Base-by-base conservation (phyloP, 2,797 vertebrate genomes). In the Knipowitschia caucasica region DNA sequence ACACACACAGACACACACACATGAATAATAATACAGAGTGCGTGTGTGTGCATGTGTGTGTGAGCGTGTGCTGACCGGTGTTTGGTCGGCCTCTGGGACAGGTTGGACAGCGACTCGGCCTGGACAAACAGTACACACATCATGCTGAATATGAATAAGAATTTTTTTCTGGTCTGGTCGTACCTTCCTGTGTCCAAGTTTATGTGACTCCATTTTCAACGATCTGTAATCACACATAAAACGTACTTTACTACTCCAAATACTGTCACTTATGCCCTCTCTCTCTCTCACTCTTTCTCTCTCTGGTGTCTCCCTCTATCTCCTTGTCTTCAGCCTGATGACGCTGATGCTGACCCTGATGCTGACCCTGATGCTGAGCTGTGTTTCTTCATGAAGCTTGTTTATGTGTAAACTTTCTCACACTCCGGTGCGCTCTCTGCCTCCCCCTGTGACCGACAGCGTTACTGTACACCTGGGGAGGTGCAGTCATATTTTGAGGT, bases 321-420 rank as follows among this genome's bases (percentile, higher is more conserved):
- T n/a, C n/a, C n/a, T n/a, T n/a, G n/a, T n/a, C n/a, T n/a, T n/a
- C n/a, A n/a, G n/a, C n/a, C n/a, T n/a, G n/a, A n/a, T n/a, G n/a
- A n/a, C n/a, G n/a, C n/a, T n/a, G n/a, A n/a, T n/a, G n/a, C n/a
- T n/a, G n/a, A n/a, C n/a, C n/a, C n/a, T n/a, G n/a, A n/a, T n/a
- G n/a, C n/a, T n/a, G n/a, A n/a, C n/a, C n/a, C n/a, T n/a, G n/a
- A n/a, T n/a, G n/a, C n/a, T n/a, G n/a, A n/a, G n/a, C n/a, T n/a
- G n/a, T n/a, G n/a, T n/a, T n/a, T n/a, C n/a, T n/a, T n/a, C n/a
- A 10, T 21, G 20, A 40, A 4, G 20, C 7, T 3, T 42, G 21
- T 42, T 42, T 42, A 42, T 12, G 18, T 23, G 9, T 42, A 42
- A 42, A 42, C 39, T 42, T 42, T 42, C 39, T 20, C 39, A 42